Base-by-base conservation (phyloP, 64 coral and sea anemone genomes). In the Porites lutea region DNA sequence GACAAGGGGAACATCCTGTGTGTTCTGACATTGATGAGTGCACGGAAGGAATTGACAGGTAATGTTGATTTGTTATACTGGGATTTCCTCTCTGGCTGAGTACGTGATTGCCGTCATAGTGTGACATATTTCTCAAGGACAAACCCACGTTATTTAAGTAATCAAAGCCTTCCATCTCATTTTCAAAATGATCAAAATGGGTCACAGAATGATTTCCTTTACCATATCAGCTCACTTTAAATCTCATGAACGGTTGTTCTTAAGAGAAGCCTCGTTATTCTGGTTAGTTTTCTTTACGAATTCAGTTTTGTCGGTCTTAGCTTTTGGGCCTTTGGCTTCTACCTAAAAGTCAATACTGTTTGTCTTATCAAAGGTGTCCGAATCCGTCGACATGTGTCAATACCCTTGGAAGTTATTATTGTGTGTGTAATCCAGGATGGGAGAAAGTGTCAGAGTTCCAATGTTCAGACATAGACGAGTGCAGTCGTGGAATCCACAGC, bases 1-100 rank as follows among this genome's bases (percentile, higher is more conserved):
- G 93, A 57, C 60, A 18, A 8, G 72, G 93, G 9, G 93, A 82
- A 15, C 79, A 94, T 65, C 71, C 93, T 2, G 52, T 90, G 6
- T 94, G 93, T 45, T 85, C 13, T 64, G 93, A 94, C 13, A 86
- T 94, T 19, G 79, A 94, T 82, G 93, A 94, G 23, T 94, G 93
- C 61, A 13, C 49, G 0, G 88, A 94, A 69, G 78, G 78, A 43
- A 84, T 70, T n/a, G 16, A 79, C 13, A 79, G n/a, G 77, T 79
- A 79, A 59, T 21, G n/a, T 58, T 44, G 37, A 6, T 8, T 78
- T 78, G 23, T 71, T 22, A 21, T 19, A 18, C 6, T 20, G 7
- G 4, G 8, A 4, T 71, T 5, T 43, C 12, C 11, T 71, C 37
- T 23, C 20, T 71, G 22, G 20, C 9, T 27, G 9, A 27, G 19